A percentile compares a stretch with the other conserved stretches of the same genome.
phyloP scores from a whole-genome alignment of 2,113 vertebrate genomes.

The Chloebia gouldiae region DNA sequence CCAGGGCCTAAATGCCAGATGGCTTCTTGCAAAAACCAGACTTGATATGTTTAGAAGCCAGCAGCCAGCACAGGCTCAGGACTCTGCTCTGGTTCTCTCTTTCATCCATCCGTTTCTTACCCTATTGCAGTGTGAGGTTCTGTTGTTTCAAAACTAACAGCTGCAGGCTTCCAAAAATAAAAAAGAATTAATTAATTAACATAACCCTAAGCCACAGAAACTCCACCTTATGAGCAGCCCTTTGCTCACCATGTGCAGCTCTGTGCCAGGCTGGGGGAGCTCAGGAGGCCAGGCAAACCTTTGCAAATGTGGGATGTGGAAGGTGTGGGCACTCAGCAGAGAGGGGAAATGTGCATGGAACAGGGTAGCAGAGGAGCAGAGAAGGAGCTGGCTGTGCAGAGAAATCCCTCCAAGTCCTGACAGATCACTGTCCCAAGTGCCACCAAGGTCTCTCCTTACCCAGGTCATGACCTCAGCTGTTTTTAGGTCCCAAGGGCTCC shows the following conservation, averaged over 20 bases:
- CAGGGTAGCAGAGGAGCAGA: not conserved
- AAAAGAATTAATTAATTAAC: not conserved
- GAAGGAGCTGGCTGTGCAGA: not conserved
- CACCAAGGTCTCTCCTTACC: not conserved
- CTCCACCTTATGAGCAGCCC: constrained; percentile 1
- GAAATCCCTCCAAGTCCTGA: not conserved
- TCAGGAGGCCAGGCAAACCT: not conserved
- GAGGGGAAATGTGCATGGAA: fast-evolving
- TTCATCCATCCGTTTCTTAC: not conserved
- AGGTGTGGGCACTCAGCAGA: not conserved
- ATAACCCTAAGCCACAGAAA: constrained; percentile 66
- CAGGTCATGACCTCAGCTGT: not conserved
- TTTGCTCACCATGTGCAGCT: not conserved
- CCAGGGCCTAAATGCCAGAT: not conserved
- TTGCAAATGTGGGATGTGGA: not conserved
- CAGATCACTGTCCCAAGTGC: not conserved
- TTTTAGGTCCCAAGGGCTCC: not conserved
- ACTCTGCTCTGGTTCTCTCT: not conserved
- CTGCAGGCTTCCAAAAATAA: constrained; percentile 63
- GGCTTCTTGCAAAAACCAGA: not conserved
- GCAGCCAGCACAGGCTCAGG: not conserved
- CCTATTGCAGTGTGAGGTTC: not conserved
- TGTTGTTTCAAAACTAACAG: constrained; percentile 73
- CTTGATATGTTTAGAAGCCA: not conserved
- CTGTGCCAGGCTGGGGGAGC: constrained; percentile 32